These are phyloP conservation scores for Rhopalosiphum nymphaeae DNA, from an alignment of 2,888 invertebrate species.

Conservation along the genomic window DNA sequence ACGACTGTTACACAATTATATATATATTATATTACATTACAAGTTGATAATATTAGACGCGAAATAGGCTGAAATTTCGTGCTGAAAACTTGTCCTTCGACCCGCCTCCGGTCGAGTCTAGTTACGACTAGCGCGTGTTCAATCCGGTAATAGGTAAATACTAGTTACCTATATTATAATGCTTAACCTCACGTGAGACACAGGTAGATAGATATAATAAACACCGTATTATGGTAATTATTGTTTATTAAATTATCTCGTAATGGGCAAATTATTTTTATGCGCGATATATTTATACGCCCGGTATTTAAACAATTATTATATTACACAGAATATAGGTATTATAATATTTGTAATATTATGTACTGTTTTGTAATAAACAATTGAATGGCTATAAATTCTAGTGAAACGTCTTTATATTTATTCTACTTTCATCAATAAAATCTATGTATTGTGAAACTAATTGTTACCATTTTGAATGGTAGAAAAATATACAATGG, in stretches of 20 bases:
- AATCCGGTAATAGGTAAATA: background rate
- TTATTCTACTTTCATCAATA: no score
- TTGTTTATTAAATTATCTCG: conserved; percentile 20
- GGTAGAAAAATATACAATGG: no score
- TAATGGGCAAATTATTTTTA: background rate
- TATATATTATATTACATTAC: background rate
- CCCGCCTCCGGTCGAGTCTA: background rate
- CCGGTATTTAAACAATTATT: background rate
- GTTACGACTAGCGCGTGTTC: background rate
- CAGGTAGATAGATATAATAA: background rate
- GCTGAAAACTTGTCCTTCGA: background rate
- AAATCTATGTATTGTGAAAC: no score
- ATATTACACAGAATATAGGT: background rate
- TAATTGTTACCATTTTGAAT: no score
- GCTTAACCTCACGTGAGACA: background rate
- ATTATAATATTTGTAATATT: background rate
- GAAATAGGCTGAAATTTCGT: background rate
- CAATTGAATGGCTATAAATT: no score
- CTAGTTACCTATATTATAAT: background rate
- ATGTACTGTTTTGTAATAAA: background rate
- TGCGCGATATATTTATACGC: background rate
- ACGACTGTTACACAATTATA: background rate
- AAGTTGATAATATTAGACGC: background rate
- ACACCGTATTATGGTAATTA: background rate
- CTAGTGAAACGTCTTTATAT: no score